Conservation (phyloP, 2,888 invertebrate genomes). For the Noctua janthe region DNA sequence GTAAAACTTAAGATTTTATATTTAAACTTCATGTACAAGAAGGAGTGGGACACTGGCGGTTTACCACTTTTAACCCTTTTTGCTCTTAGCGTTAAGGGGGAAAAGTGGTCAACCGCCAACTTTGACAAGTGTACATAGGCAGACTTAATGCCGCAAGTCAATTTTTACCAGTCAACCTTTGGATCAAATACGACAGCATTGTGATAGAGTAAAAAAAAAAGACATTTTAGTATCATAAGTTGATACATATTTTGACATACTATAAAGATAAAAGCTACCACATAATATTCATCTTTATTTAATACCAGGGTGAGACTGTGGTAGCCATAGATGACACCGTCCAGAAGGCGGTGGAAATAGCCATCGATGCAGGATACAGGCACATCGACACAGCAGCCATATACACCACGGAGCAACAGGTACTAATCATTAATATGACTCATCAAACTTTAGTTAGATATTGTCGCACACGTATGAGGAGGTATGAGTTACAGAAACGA, state of each 20-base stretch:
- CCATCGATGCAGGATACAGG: conserved; percentile 91
- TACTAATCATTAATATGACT: conserved; percentile 61
- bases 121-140: neutral
- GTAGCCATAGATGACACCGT: conserved; percentile 74
- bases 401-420: conserved; percentile 90
- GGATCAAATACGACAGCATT: neutral
- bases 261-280: neutral
- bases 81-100: too few relatives aligned
- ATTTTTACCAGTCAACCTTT: neutral
- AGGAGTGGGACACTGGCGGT: neutral
- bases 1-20: neutral
- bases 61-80: neutral
- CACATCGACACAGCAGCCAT: conserved; percentile 92
- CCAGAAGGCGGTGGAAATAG: conserved; percentile 87
- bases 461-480: neutral
- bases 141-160: neutral
- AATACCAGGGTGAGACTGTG: conserved; percentile 59
- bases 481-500: neutral
- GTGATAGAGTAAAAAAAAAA: neutral
- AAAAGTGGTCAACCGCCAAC: too few relatives aligned
- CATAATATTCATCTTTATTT: neutral
- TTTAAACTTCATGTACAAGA: neutral
- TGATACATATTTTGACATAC: neutral
- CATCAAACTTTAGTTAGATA: neutral
- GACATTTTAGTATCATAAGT: neutral